phyloP scores from a whole-genome alignment of 2,888 invertebrate genomes.

The Syrista parreyssii region DNA sequence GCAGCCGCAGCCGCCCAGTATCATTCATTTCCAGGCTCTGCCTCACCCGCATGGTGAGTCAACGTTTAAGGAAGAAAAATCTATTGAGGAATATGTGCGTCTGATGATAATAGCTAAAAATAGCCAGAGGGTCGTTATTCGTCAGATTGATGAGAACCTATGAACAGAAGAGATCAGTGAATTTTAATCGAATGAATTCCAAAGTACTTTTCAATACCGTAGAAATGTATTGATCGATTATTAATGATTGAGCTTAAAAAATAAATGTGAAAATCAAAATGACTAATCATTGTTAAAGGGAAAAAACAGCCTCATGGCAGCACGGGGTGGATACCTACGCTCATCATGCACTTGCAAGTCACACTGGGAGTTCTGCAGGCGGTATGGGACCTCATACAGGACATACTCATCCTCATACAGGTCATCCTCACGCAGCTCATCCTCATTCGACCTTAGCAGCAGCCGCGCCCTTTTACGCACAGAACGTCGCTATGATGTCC shows the following conservation, averaged over 20 bases:
- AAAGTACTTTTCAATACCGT: not conserved
- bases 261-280: not conserved
- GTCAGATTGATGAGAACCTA: not conserved
- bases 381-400: slow-evolving; percentile 58
- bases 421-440: slow-evolving; percentile 68
- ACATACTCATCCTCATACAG: slow-evolving; percentile 54
- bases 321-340: slow-evolving; percentile 63
- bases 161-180: no score
- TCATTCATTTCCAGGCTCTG: slow-evolving; percentile 61
- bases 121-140: not conserved
- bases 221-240: not conserved
- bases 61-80: not conserved
- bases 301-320: slow-evolving; percentile 63
- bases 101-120: not conserved
- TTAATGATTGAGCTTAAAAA: not conserved
- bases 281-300: slow-evolving; percentile 41
- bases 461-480: slow-evolving; percentile 80
- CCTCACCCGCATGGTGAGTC: slow-evolving; percentile 61
- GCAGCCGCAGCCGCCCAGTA: slow-evolving; percentile 68
- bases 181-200: not conserved
- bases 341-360: slow-evolving; percentile 60
- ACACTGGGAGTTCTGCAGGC: slow-evolving; percentile 55
- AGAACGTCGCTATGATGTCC: slow-evolving; percentile 84
- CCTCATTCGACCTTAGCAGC: slow-evolving; percentile 68
- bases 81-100: not conserved